Percentiles rank a stretch among this genome's conserved stretches.
Evolutionary conservation across 2,113 vertebrate genomes (phyloP).

Genomic region (Peromyscus polionotus): DNA sequence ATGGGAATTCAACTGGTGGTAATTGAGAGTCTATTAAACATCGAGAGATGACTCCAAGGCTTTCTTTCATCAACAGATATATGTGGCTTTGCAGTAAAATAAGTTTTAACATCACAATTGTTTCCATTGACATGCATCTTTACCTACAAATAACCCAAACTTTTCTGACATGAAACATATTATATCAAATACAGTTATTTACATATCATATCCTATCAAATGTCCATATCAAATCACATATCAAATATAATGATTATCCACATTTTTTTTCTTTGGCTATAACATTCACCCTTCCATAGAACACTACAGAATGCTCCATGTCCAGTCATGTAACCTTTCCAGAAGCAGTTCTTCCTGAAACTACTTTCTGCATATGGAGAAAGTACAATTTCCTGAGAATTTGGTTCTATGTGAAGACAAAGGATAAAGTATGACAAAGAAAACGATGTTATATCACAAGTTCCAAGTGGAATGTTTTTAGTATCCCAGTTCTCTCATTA

Average conservation of each 20-base stretch:
- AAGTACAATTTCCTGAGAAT: not conserved
- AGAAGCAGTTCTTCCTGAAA: not conserved
- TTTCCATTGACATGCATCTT: not conserved
- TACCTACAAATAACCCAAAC: not conserved
- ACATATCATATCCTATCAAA: not conserved
- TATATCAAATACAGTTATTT: not conserved
- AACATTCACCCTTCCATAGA: not conserved
- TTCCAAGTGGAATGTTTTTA: not conserved
- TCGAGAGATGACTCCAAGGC: not conserved
- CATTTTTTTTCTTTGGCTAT: not conserved
- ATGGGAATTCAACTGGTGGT: not conserved
- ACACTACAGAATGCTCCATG: not conserved
- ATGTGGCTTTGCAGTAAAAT: not conserved
- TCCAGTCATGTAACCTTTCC: not conserved
- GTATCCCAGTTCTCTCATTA: not conserved
- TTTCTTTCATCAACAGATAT: not conserved
- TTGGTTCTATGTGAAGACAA: not conserved
- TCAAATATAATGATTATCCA: not conserved
- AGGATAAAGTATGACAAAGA: not conserved
- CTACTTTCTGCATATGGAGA: not conserved
- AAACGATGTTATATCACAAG: not conserved
- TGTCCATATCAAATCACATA: not conserved
- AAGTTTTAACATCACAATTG: not conserved
- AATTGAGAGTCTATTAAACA: not conserved
- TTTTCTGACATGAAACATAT: conserved; percentile 2